Conservation (phyloP, 2,888 invertebrate genomes). For the Cactoblastis cactorum region DNA sequence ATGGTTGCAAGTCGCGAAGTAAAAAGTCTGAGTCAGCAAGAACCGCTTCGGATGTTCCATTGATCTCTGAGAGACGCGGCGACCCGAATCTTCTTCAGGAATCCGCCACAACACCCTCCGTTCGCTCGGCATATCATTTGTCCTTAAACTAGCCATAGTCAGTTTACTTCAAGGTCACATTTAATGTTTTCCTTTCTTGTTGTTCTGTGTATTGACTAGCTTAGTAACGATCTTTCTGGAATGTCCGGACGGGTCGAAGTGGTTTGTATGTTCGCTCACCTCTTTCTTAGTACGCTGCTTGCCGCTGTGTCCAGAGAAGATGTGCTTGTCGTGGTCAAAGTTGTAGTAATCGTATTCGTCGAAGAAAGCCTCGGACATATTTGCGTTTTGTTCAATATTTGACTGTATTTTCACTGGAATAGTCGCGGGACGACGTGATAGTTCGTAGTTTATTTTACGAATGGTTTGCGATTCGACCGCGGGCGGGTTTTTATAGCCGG, state of each 20-base stretch:
- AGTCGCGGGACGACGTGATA: constrained; percentile 41
- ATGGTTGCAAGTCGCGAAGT: constrained; percentile 49
- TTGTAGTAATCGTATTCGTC: constrained; percentile 97
- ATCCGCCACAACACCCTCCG: constrained; percentile 68
- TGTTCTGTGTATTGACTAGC: constrained; percentile 89
- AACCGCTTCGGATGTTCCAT: constrained; percentile 68
- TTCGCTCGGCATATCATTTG: constrained; percentile 62
- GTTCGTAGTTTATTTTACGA: constrained; percentile 45
- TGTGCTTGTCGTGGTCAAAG: constrained; percentile 94
- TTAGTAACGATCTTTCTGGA: constrained; percentile 94
- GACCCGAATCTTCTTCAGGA: constrained; percentile 57
- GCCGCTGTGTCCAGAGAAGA: constrained; percentile 92
- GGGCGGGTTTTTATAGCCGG: constrained; percentile 52
- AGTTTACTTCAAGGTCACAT: constrained; percentile 26
- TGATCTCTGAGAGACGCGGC: constrained; percentile 62
- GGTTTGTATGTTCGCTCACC: constrained; percentile 92
- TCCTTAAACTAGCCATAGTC: constrained; percentile 69
- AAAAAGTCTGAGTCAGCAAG: constrained; percentile 58
- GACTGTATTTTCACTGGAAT: constrained; percentile 33
- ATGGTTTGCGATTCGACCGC: constrained; percentile 44
- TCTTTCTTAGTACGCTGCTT: constrained; percentile 95
- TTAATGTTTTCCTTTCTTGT: constrained; percentile 81
- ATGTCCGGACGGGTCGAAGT: constrained; percentile 95
- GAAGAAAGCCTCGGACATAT: constrained; percentile 90
- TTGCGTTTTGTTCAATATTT: constrained; percentile 46